phyloP scores from a whole-genome alignment of 2,113 vertebrate species.

The Planiliza haematocheilus region DNA sequence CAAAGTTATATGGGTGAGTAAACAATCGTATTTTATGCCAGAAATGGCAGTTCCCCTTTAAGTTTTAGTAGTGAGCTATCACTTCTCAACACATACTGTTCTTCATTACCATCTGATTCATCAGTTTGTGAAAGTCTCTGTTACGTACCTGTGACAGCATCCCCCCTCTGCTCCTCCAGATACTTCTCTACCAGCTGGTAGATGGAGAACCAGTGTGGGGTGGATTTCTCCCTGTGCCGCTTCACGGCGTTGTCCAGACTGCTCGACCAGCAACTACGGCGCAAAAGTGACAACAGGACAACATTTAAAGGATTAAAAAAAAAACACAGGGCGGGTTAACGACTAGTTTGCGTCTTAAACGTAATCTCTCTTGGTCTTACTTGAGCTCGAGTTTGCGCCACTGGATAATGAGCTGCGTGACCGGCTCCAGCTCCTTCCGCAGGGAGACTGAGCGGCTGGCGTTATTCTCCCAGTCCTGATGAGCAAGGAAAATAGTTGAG shows the following conservation, averaged over 20 bases:
- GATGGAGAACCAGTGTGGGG: constrained; percentile 95
- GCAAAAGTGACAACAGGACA: constrained; percentile 14
- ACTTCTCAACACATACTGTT: not conserved
- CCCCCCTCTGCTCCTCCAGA: constrained; percentile 84
- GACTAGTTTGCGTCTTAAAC: not conserved
- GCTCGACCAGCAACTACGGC: constrained; percentile 91
- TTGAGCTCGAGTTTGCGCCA: constrained; percentile 95
- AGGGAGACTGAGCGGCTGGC: constrained; percentile 91
- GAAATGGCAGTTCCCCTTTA: too few relatives aligned
- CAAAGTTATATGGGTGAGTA: too few relatives aligned
- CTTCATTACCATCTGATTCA: too few relatives aligned
- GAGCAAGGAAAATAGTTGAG: not conserved
- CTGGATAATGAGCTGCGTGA: constrained; percentile 93
- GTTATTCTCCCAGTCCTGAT: constrained; percentile 96
- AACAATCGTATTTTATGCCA: too few relatives aligned
- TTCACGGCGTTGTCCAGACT: constrained; percentile 94
- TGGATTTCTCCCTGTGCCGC: constrained; percentile 89
- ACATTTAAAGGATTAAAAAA: too few relatives aligned
- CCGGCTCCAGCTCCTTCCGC: constrained; percentile 87
- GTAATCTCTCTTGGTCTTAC: constrained; percentile 77
- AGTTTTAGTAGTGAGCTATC: not conserved
- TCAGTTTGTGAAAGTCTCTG: not conserved
- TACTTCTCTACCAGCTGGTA: constrained; percentile 94
- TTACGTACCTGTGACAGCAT: constrained; percentile 79
- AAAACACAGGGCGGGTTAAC: not conserved